Percentiles rank a stretch among this genome's conserved stretches.
These are phyloP conservation scores for Tiliqua scincoides DNA, from an alignment of 2,113 vertebrate species.

Conservation along the genomic window DNA sequence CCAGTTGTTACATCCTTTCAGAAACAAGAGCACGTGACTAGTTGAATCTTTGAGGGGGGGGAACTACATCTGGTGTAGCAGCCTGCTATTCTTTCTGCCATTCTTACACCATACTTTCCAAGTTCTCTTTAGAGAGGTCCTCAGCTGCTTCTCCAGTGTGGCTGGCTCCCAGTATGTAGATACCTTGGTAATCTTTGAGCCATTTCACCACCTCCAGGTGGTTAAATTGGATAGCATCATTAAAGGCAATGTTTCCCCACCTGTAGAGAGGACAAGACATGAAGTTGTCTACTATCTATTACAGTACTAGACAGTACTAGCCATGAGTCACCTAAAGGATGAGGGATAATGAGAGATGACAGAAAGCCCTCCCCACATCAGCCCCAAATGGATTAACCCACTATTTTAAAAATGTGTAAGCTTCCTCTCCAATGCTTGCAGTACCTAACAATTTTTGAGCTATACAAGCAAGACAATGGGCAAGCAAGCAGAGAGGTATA, in stretches of 20 bases:
- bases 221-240: conserved; percentile 85
- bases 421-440: not conserved
- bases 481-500: not conserved
- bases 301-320: no score
- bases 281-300: not conserved
- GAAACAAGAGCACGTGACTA: not conserved
- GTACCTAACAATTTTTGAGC: not conserved
- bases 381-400: not conserved
- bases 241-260: conserved; percentile 86
- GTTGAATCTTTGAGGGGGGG: not conserved
- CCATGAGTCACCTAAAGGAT: not conserved
- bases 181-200: conserved; percentile 81
- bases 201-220: conserved; percentile 77
- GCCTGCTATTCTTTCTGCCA: not conserved
- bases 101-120: conserved; percentile 77
- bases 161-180: conserved; percentile 56
- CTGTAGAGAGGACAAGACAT: conserved; percentile 58
- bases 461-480: no score
- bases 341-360: not conserved
- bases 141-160: conserved; percentile 45
- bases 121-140: conserved; percentile 65
- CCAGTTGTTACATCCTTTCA: not conserved
- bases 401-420: not conserved
- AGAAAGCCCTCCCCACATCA: not conserved
- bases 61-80: not conserved